phyloP scores from a whole-genome alignment of 2,888 invertebrate species.

The Glaucopsyche alexis region DNA sequence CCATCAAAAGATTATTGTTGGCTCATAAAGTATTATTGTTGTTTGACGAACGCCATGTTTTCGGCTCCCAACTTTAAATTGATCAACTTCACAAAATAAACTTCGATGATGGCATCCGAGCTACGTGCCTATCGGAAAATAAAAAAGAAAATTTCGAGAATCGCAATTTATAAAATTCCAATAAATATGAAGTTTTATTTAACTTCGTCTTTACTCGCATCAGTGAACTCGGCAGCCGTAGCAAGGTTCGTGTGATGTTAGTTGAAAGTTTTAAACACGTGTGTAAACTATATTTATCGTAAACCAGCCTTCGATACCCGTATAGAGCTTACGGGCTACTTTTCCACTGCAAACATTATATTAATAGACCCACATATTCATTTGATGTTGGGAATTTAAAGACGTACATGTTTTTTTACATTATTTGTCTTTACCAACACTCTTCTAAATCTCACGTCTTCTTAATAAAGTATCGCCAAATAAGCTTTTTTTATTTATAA shows the following conservation, averaged over 20 bases:
- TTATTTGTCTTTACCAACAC: too few species aligned
- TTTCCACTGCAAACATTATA: background rate
- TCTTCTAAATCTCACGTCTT: too few species aligned
- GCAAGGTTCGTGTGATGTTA: background rate
- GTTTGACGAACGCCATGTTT: conserved; percentile 14
- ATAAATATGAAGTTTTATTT: conserved; percentile 6
- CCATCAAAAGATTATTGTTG: conserved; percentile 28
- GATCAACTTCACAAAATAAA: conserved; percentile 46
- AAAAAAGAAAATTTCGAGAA: background rate
- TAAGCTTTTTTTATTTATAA: too few species aligned
- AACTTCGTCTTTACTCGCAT: conserved; percentile 20
- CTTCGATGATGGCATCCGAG: conserved; percentile 19
- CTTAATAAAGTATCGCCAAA: too few species aligned
- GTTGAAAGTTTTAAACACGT: conserved; percentile 8
- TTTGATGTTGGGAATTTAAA: background rate
- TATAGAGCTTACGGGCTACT: background rate
- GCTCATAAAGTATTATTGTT: conserved; percentile 24
- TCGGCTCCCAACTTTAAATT: conserved; percentile 27
- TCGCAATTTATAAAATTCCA: background rate
- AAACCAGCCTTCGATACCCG: background rate
- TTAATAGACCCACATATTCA: background rate
- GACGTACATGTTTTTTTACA: too few species aligned
- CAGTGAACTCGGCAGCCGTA: background rate
- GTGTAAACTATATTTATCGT: background rate
- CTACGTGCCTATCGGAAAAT: conserved; percentile 15